Base-by-base conservation (phyloP, 2,888 invertebrate genomes). In the Xestia rhomboidea region DNA sequence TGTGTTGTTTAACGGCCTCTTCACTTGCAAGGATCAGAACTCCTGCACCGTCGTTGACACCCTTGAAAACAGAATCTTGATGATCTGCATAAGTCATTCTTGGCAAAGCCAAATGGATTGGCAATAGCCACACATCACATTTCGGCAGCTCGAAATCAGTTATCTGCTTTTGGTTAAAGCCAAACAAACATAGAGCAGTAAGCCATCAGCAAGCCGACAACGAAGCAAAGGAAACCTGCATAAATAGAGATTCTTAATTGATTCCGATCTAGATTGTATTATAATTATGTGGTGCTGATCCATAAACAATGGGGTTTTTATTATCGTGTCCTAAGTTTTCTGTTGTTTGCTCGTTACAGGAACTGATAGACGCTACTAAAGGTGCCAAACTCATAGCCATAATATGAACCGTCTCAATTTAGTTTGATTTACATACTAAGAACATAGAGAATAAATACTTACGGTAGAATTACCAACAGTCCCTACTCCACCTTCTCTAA, bases 391-490 rank as follows among this genome's bases (percentile, higher is more conserved):
- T 24, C 34, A 24, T 21, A 64, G 6, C n/a, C n/a, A 21, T 30
- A 60, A n/a, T 64, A 11, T n/a, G 63, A 21, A 13, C n/a, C 3
- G 13, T 15, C 38, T n/a, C 21, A 10, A 60, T 60, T 18, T 27
- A 27, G 2, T 27, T 27, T 7, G 5, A 27, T 27, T 8, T 7
- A 57, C 24, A 38, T 7, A 63, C 13, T 15, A 38, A 63, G 38
- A 63, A 63, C 6, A 24, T 38, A 63, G 24, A 24, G 0, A 38
- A 15, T 41, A 64, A 41, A 41, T 41, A 41, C 38, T 41, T 91
- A 98, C 98, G 97, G 99, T 99, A 73, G 99, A 99, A 89, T 98
- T 98, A 54, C 99, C 99, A 81, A 99, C 99, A n/a, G 99, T 99
- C 2, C 99, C 99, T 10, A 98, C 97, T 44, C 99, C 99, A 79